These are phyloP conservation scores for Siderastrea radians DNA, from an alignment of 92 coral and sea anemone species.

Conservation along the genomic window DNA sequence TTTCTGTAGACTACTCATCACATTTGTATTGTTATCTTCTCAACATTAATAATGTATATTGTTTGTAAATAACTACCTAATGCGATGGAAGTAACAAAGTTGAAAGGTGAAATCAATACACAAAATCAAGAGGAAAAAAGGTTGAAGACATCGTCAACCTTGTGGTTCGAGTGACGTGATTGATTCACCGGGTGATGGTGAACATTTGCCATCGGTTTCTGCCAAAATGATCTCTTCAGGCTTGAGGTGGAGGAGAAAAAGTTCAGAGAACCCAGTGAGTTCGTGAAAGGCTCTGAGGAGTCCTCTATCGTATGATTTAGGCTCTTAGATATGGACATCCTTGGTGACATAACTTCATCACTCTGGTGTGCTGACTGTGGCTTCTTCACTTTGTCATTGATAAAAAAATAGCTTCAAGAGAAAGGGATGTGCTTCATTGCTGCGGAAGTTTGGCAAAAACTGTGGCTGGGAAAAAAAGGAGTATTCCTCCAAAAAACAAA, in stretches of 20 bases:
- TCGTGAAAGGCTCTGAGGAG: neutral
- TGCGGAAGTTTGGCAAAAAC: constrained; percentile 46
- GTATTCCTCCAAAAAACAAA: constrained; percentile 37
- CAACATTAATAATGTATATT: no score
- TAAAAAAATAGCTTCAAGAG: constrained; percentile 24
- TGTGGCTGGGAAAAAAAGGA: constrained; percentile 61
- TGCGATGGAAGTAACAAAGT: no score
- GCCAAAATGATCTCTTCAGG: neutral
- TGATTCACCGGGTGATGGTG: neutral
- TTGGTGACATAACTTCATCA: constrained; percentile 33
- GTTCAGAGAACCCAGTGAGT: neutral
- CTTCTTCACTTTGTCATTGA: constrained; percentile 12
- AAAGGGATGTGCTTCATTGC: constrained; percentile 66
- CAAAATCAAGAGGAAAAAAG: neutral
- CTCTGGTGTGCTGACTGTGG: constrained; percentile 57
- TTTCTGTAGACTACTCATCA: no score
- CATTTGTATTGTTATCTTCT: no score
- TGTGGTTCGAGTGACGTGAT: neutral
- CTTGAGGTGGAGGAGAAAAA: neutral
- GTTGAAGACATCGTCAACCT: neutral
- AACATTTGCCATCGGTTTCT: neutral
- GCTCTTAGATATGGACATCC: constrained; percentile 54
- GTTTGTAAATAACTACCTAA: no score
- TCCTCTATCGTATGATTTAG: neutral
- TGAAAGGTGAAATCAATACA: no score